Evolutionary conservation across 2,888 invertebrate species (phyloP).

Genomic region (Tupiocoris notatus): DNA sequence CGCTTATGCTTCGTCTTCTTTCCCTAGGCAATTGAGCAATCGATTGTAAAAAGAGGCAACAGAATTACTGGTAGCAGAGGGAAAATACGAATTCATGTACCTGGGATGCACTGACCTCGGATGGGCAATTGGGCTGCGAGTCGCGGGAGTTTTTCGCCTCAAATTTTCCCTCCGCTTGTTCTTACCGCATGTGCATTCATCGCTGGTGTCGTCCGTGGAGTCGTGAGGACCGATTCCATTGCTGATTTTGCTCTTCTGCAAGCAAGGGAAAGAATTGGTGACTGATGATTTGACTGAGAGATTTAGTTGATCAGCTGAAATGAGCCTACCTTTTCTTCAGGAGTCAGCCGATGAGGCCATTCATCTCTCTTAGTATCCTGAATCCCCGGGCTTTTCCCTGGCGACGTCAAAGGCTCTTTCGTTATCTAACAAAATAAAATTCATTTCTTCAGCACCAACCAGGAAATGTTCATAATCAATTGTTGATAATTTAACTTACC

Average conservation of each 20-base stretch:
- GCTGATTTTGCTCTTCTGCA: conserved; percentile 45
- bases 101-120: conserved; percentile 40
- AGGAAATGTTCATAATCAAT: no score
- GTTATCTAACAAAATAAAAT: conserved; percentile 17
- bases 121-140: conserved; percentile 53
- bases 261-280: not conserved
- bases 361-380: conserved; percentile 53
- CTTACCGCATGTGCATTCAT: conserved; percentile 60
- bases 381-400: conserved; percentile 54
- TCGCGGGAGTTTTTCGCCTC: conserved; percentile 63
- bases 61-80: no score
- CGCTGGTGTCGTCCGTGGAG: conserved; percentile 57
- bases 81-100: not conserved
- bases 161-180: conserved; percentile 66
- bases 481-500: no score
- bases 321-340: conserved; percentile 48
- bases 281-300: not conserved
- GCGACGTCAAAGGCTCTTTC: conserved; percentile 40
- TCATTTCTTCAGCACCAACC: no score
- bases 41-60: no score
- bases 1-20: conserved; percentile 48
- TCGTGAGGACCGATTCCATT: conserved; percentile 49
- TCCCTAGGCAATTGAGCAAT: not conserved
- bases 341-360: conserved; percentile 51
- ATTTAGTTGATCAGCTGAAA: not conserved